These are phyloP conservation scores for Microtus oregoni DNA, from an alignment of 2,113 vertebrate genomes.

Conservation along the genomic window DNA sequence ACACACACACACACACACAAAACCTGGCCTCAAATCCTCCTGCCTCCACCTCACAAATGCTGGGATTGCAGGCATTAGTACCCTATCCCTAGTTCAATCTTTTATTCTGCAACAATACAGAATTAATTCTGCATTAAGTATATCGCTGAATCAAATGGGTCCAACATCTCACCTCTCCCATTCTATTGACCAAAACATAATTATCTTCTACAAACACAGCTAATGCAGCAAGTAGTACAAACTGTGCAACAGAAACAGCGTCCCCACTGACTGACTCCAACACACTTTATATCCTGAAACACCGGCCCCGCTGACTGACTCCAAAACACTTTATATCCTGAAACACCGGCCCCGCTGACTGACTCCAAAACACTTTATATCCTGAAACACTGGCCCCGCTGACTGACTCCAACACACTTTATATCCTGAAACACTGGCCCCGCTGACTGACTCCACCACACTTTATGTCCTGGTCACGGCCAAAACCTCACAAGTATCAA, in stretches of 20 bases:
- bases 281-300: background rate
- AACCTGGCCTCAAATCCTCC: background rate
- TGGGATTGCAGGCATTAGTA: background rate
- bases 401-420: too few species aligned
- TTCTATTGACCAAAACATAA: background rate
- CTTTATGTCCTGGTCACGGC: background rate
- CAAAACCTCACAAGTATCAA: background rate
- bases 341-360: background rate
- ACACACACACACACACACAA: background rate
- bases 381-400: background rate
- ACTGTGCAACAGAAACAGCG: background rate
- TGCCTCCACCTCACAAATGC: background rate
- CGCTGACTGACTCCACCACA: rapidly evolving
- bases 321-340: background rate
- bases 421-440: too few species aligned
- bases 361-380: too few species aligned
- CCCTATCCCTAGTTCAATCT: background rate
- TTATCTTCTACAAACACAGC: background rate
- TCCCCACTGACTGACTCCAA: too few species aligned
- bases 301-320: background rate
- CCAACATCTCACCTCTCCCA: background rate
- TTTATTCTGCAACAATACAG: background rate
- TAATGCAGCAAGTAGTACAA: background rate
- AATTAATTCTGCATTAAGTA: background rate
- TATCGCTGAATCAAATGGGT: background rate